A percentile compares a stretch with the other conserved stretches of the same genome.
Evolutionary conservation across 2,797 vertebrate species (phyloP).

Genomic region (Ptychadena robeensis): DNA sequence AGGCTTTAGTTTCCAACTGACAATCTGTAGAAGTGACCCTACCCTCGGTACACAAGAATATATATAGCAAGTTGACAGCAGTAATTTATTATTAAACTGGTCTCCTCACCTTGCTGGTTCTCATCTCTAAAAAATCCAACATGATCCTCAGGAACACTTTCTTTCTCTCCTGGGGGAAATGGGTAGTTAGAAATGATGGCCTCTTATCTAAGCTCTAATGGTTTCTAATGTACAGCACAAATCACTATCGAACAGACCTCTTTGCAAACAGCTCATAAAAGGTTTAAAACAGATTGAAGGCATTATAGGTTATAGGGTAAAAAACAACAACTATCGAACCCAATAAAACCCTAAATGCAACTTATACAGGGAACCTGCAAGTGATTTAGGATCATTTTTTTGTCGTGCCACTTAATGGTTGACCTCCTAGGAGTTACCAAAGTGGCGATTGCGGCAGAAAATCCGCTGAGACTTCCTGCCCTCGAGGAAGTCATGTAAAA

Average conservation of each 20-base stretch:
- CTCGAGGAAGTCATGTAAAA: too few relatives aligned
- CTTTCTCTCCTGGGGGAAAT: slow-evolving; percentile 71
- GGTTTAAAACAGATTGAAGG: background rate
- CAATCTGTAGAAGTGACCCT: too few relatives aligned
- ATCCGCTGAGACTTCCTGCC: too few relatives aligned
- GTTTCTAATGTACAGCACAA: background rate
- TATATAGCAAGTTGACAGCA: background rate
- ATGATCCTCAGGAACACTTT: slow-evolving; percentile 70
- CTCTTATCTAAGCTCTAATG: slow-evolving; percentile 61
- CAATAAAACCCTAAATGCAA: too few relatives aligned
- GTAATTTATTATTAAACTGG: background rate
- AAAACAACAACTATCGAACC: too few relatives aligned
- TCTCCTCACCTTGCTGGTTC: slow-evolving; percentile 70
- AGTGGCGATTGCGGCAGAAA: too few relatives aligned
- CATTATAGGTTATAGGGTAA: background rate
- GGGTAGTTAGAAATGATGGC: slow-evolving; percentile 68
- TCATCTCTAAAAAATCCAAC: slow-evolving; percentile 70
- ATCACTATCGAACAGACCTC: background rate
- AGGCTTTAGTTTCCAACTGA: background rate
- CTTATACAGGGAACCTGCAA: too few relatives aligned
- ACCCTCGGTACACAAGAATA: background rate
- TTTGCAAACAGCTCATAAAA: background rate
- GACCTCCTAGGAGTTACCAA: too few relatives aligned
- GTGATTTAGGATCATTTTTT: too few relatives aligned
- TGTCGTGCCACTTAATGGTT: too few relatives aligned